Conservation (phyloP, 2,797 vertebrate genomes). For the Rousettus madagascariensis region DNA sequence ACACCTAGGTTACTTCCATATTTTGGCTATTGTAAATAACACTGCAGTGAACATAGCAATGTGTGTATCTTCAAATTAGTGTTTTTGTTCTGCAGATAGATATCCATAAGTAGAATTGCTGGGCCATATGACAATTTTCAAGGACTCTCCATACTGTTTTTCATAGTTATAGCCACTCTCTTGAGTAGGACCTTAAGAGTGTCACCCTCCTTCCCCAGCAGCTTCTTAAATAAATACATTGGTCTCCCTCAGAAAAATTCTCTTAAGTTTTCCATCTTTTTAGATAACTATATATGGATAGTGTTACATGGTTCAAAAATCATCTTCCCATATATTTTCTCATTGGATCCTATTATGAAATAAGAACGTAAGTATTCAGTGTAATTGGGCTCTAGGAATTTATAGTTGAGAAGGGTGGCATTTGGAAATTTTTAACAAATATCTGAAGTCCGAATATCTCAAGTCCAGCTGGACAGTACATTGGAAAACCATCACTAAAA, state of each 20-base stretch:
- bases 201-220: neutral
- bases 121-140: neutral
- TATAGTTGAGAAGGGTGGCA: neutral
- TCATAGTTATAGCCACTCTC: neutral
- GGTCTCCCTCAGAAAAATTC: neutral
- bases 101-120: neutral
- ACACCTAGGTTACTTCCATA: neutral
- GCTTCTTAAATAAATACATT: neutral
- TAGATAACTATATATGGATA: neutral
- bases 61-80: neutral
- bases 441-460: neutral
- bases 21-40: neutral
- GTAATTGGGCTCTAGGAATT: neutral
- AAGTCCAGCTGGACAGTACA: conserved; percentile 4
- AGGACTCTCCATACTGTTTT: neutral
- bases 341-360: neutral
- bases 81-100: neutral
- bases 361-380: neutral
- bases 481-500: neutral
- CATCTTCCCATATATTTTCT: neutral
- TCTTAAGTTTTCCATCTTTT: neutral
- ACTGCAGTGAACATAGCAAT: neutral
- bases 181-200: neutral
- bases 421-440: conserved; percentile 32
- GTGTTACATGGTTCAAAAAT: neutral